These are phyloP conservation scores for Myotis daubentonii DNA, from an alignment of 2,797 vertebrate species.

Conservation along the genomic window DNA sequence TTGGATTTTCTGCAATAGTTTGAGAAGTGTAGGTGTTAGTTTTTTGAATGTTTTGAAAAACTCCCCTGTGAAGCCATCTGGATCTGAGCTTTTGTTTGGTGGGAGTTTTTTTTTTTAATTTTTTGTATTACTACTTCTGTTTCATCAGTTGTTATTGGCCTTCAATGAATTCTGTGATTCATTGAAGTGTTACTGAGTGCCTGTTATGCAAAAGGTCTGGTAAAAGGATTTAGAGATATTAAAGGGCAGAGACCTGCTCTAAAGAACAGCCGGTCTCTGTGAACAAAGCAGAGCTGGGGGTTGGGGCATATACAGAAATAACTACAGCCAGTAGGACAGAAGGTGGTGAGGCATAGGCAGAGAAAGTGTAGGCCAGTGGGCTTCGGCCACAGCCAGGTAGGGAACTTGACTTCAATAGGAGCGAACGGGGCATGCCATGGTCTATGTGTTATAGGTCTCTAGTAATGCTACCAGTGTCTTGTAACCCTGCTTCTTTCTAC, in stretches of 20 bases:
- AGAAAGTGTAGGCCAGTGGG: too few species aligned
- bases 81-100: too few species aligned
- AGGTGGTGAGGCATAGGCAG: too few species aligned
- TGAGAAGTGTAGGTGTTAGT: too few species aligned
- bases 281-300: background rate
- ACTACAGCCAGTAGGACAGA: rapidly evolving
- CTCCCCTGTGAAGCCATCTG: too few species aligned
- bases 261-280: background rate
- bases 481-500: background rate
- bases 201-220: background rate
- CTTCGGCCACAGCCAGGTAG: rapidly evolving
- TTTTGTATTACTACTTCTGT: too few species aligned
- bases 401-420: background rate
- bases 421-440: rapidly evolving
- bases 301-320: background rate
- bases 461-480: background rate
- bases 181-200: background rate
- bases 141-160: too few species aligned
- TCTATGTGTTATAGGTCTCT: rapidly evolving
- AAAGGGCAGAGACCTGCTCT: background rate
- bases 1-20: too few species aligned
- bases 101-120: too few species aligned
- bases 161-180: background rate
- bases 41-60: too few species aligned
- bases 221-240: background rate